Evolutionary conservation across 2,888 invertebrate genomes (phyloP).

Genomic region (Boloria euphrosyne): DNA sequence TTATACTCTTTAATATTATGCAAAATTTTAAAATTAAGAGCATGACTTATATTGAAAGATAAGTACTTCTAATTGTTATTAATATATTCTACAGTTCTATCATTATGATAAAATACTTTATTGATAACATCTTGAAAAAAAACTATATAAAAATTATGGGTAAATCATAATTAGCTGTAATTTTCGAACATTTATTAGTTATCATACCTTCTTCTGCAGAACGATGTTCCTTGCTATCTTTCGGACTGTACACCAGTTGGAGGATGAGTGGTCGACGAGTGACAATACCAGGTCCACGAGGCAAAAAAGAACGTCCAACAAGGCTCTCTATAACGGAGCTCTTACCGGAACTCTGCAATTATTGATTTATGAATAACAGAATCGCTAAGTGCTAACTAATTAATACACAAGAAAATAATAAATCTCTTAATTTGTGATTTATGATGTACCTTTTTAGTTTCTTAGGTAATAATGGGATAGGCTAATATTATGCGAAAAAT

Average conservation of each 20-base stretch:
- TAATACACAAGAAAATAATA: not conserved
- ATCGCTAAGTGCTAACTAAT: not conserved
- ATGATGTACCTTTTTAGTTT: not conserved
- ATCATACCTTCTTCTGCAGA: conserved; percentile 91
- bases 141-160: too few species aligned
- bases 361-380: not conserved
- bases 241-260: conserved; percentile 95
- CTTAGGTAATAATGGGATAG: not conserved
- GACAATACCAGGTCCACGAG: conserved; percentile 98
- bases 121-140: too few species aligned
- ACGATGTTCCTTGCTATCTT: conserved; percentile 93
- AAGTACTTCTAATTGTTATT: too few species aligned
- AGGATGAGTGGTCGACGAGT: conserved; percentile 96
- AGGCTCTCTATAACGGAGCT: conserved; percentile 99
- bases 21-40: too few species aligned
- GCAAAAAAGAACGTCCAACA: conserved; percentile 98
- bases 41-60: too few species aligned
- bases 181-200: too few species aligned
- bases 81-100: too few species aligned
- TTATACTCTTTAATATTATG: too few species aligned
- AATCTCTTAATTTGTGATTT: too few species aligned
- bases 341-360: conserved; percentile 96
- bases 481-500: not conserved
- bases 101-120: too few species aligned
- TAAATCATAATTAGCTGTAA: too few species aligned